Percentiles rank a stretch among this genome's conserved stretches.
Evolutionary conservation across 2,113 vertebrate genomes (phyloP).

Genomic region (Callocephalon fimbriatum): DNA sequence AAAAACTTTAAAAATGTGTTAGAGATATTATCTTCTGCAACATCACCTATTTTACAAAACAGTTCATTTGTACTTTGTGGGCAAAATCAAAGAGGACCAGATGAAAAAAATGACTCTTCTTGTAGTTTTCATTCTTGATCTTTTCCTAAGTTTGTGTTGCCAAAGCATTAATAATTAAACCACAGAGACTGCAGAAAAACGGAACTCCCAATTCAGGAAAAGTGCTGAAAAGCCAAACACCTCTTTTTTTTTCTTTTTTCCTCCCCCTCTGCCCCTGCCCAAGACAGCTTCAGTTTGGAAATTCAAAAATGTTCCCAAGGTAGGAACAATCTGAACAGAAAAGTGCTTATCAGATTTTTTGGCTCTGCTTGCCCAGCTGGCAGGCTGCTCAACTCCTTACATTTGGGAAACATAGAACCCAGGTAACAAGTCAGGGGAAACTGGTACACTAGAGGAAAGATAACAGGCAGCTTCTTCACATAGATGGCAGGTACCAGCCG

Average conservation of each 20-base stretch:
- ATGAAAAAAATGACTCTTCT: not conserved
- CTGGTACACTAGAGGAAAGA: not conserved
- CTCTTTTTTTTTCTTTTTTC: accelerated
- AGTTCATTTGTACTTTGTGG: not conserved
- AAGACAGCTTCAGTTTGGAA: not conserved
- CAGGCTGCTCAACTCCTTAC: not conserved
- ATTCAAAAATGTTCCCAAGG: not conserved
- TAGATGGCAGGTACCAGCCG: not conserved
- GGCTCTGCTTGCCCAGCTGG: not conserved
- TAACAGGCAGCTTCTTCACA: not conserved
- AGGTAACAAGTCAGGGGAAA: not conserved
- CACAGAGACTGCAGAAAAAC: not conserved
- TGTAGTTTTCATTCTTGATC: not conserved
- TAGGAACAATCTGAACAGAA: not conserved
- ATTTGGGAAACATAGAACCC: not conserved
- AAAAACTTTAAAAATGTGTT: not conserved
- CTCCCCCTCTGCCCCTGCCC: accelerated
- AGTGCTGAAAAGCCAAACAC: not conserved
- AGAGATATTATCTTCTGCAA: not conserved
- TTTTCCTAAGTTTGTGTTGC: not conserved
- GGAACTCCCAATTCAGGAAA: not conserved
- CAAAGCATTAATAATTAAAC: constrained; percentile 21
- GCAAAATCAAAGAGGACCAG: not conserved
- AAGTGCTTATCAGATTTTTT: not conserved
- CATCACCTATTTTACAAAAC: not conserved